These are phyloP conservation scores for Trogon surrucura DNA, from an alignment of 2,113 vertebrate genomes.

Conservation along the genomic window DNA sequence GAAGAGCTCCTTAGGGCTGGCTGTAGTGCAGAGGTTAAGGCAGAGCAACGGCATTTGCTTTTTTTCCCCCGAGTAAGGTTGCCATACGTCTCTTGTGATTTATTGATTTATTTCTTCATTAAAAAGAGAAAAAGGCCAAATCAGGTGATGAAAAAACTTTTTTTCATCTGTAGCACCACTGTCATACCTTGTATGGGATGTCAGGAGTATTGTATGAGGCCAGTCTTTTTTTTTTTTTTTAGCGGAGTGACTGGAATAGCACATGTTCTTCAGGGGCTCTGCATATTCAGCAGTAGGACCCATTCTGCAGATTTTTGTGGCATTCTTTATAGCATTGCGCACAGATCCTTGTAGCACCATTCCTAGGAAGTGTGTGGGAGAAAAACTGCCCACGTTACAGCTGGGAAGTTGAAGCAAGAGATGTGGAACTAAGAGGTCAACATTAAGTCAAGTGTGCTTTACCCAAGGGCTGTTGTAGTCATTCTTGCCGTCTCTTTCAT, in stretches of 20 bases:
- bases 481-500: not conserved
- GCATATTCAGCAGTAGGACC: not conserved
- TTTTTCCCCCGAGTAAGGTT: not conserved
- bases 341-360: not conserved
- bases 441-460: not conserved
- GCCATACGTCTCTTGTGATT: not conserved
- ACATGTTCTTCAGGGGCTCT: not conserved
- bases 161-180: not conserved
- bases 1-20: not conserved
- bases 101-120: not conserved
- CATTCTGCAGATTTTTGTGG: not conserved
- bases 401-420: not conserved
- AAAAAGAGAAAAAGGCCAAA: not conserved
- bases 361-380: constrained; percentile 31
- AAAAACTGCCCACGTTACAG: not conserved
- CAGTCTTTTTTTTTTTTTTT: not conserved
- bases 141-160: not conserved
- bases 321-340: not conserved
- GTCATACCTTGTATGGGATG: not conserved
- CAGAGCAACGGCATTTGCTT: not conserved
- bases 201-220: not conserved
- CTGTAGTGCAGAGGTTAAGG: not conserved
- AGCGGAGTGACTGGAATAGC: not conserved
- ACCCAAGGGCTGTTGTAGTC: not conserved
- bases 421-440: constrained; percentile 17